Conservation (phyloP, 1,140 invertebrate species). For the Sinonovacula constricta region DNA sequence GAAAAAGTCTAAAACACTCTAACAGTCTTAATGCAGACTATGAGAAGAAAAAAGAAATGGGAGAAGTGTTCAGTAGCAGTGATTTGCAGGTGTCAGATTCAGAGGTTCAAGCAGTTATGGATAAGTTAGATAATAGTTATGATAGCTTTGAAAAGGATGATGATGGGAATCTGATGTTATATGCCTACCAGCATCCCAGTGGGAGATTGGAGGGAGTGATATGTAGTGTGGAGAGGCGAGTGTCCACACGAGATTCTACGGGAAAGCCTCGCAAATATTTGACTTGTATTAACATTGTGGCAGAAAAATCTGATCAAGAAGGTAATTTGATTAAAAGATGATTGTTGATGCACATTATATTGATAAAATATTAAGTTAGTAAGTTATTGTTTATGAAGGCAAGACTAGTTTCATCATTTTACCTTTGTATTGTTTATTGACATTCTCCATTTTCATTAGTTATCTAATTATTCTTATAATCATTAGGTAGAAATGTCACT, state of each 20-base stretch:
- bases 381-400: no score
- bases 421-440: not conserved
- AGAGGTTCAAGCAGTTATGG: not conserved
- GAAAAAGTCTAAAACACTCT: not conserved
- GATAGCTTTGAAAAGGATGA: not conserved
- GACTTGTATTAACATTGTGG: conserved; percentile 50
- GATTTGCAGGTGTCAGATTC: no score
- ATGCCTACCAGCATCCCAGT: conserved; percentile 31
- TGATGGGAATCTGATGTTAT: conserved; percentile 33
- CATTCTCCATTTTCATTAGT: not conserved
- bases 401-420: no score
- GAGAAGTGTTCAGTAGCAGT: no score
- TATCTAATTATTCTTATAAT: conserved; percentile 8
- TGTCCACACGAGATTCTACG: conserved; percentile 10
- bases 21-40: not conserved
- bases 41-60: not conserved
- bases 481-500: not conserved
- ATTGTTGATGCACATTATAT: no score
- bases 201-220: conserved; percentile 38
- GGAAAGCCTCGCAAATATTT: conserved; percentile 46
- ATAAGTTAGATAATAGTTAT: not conserved
- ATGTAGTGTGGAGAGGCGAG: conserved; percentile 44
- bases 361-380: no score
- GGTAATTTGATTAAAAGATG: no score
- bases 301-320: conserved; percentile 32